phyloP scores from a whole-genome alignment of 2,888 invertebrate species.

The Leptinotarsa juncta region DNA sequence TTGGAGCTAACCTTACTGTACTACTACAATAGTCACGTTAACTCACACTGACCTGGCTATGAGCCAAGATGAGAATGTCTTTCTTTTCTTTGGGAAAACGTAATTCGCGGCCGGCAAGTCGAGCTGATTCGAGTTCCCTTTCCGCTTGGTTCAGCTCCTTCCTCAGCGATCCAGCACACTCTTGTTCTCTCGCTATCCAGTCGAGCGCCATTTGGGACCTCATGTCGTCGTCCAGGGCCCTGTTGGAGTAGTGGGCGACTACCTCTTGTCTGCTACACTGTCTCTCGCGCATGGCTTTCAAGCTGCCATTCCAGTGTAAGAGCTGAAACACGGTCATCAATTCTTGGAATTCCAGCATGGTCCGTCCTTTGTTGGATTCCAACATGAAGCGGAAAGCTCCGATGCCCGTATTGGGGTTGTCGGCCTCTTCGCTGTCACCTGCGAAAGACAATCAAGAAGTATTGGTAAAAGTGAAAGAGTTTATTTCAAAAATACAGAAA shows the following conservation, averaged over 20 bases:
- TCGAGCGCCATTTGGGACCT: slow-evolving; percentile 95
- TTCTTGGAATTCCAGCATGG: slow-evolving; percentile 96
- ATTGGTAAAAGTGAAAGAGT: no score
- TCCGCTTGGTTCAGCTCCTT: slow-evolving; percentile 87
- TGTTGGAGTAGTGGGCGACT: slow-evolving; percentile 92
- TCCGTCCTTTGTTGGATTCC: slow-evolving; percentile 87
- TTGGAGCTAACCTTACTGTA: no score
- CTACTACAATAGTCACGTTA: slow-evolving; percentile 43
- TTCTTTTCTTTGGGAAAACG: slow-evolving; percentile 96
- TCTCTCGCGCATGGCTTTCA: slow-evolving; percentile 94
- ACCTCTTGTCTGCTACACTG: slow-evolving; percentile 95
- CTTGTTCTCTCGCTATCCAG: slow-evolving; percentile 89
- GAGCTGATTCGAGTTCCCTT: slow-evolving; percentile 85
- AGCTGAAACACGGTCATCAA: slow-evolving; percentile 98
- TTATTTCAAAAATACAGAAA: no score
- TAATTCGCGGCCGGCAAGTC: slow-evolving; percentile 89
- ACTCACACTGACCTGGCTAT: slow-evolving; percentile 78
- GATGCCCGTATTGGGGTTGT: slow-evolving; percentile 78
- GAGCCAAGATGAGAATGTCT: slow-evolving; percentile 90
- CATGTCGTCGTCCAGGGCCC: slow-evolving; percentile 95
- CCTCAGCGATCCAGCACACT: slow-evolving; percentile 80
- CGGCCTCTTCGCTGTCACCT: slow-evolving; percentile 70
- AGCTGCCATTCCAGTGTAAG: slow-evolving; percentile 96
- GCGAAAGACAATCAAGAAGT: no score
- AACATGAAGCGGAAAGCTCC: slow-evolving; percentile 82